Percentiles rank a stretch among this genome's conserved stretches.
Evolutionary conservation across 2,113 vertebrate genomes (phyloP).

Genomic region (Tretioscincus oriximinensis): DNA sequence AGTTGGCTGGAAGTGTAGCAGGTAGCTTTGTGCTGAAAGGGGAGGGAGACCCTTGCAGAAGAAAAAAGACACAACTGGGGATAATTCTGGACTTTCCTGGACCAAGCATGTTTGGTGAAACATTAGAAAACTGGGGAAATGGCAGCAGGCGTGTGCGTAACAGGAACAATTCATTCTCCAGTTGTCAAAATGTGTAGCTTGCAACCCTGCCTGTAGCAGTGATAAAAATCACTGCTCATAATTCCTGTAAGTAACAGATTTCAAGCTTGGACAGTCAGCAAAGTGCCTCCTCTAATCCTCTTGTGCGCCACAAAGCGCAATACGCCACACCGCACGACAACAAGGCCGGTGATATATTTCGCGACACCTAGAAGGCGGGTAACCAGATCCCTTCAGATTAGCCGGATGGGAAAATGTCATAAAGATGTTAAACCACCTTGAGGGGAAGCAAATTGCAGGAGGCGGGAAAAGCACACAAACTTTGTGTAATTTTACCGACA

Average conservation of each 20-base stretch:
- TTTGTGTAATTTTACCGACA: background rate
- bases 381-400: constrained; percentile 21
- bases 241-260: constrained; percentile 32
- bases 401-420: constrained; percentile 18
- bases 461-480: background rate
- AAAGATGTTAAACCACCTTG: background rate
- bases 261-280: constrained; percentile 6
- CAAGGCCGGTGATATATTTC: constrained; percentile 26
- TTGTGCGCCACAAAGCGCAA: constrained; percentile 18
- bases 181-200: accelerated
- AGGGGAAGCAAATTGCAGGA: no score
- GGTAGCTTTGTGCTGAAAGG: background rate
- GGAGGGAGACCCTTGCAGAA: background rate
- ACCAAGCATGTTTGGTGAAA: background rate
- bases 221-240: constrained; percentile 28
- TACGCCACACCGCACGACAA: background rate
- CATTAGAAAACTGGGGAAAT: background rate
- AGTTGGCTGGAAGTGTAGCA: background rate
- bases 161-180: accelerated
- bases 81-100: background rate
- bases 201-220: accelerated
- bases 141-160: background rate
- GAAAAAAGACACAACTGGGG: background rate
- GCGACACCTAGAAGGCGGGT: background rate
- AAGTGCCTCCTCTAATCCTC: constrained; percentile 32